Percentiles rank a stretch among this genome's conserved stretches.
These are phyloP conservation scores for Acromyrmex charruanus DNA, from an alignment of 1,140 invertebrate genomes.

Conservation along the genomic window DNA sequence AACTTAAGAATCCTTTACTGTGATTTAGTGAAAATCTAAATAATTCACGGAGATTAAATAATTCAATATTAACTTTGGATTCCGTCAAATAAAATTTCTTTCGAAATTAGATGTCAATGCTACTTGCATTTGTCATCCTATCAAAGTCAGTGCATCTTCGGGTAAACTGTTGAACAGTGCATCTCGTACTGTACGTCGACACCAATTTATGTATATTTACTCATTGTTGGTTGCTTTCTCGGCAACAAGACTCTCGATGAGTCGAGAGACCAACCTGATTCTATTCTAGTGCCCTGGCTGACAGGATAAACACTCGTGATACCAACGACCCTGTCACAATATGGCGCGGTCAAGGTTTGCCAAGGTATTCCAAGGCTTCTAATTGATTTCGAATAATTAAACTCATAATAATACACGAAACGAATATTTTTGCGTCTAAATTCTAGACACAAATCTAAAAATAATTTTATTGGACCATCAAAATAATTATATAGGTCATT, in stretches of 20 bases:
- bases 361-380: constrained; percentile 64
- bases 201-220: constrained; percentile 28
- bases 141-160: constrained; percentile 3
- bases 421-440: too few relatives aligned
- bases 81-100: neutral
- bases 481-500: too few relatives aligned
- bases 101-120: neutral
- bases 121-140: neutral
- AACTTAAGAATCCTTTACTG: neutral
- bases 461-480: too few relatives aligned
- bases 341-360: constrained; percentile 79
- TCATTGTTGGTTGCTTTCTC: constrained; percentile 57
- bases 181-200: neutral
- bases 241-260: constrained; percentile 62
- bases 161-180: neutral
- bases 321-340: constrained; percentile 77
- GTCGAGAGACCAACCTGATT: constrained; percentile 74
- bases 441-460: too few relatives aligned
- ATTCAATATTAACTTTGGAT: neutral
- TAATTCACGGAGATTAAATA: neutral
- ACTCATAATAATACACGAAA: neutral
- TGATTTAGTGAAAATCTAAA: neutral
- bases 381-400: constrained; percentile 19
- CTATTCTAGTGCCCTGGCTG: constrained; percentile 73
- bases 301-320: constrained; percentile 75